Conservation (phyloP, 2,113 vertebrate species). For the Phylloscopus trochilus region DNA sequence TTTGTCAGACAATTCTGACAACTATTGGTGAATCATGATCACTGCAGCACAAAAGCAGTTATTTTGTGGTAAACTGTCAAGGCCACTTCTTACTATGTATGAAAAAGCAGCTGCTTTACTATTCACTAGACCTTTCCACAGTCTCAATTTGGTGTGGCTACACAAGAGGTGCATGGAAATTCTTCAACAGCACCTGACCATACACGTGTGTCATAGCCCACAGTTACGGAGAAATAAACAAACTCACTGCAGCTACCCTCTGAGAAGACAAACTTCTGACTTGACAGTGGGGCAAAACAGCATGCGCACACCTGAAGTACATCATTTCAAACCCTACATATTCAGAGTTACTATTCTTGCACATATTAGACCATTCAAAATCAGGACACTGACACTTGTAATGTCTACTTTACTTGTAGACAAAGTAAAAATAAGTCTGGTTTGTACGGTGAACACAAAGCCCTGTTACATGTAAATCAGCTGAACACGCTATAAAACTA, state of each 20-base stretch:
- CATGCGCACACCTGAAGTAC: neutral
- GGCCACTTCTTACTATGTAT: neutral
- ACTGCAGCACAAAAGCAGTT: neutral
- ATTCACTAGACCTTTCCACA: neutral
- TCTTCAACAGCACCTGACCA: neutral
- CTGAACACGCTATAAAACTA: neutral
- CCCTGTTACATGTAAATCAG: neutral
- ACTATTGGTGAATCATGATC: neutral
- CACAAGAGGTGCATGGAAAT: neutral
- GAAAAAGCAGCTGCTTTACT: neutral
- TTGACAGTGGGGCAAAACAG: neutral
- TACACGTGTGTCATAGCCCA: rapidly evolving
- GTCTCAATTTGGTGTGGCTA: neutral
- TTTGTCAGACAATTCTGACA: neutral
- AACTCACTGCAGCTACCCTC: neutral
- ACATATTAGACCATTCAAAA: neutral
- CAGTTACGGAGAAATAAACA: neutral
- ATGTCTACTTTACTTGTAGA: too few relatives aligned
- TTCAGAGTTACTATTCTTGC: neutral
- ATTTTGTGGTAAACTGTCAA: neutral
- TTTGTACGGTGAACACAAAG: neutral
- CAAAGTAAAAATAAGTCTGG: neutral
- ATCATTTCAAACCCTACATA: rapidly evolving
- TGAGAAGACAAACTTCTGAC: neutral
- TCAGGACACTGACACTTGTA: neutral